A percentile compares a stretch with the other conserved stretches of the same genome.
Evolutionary conservation across 1,140 invertebrate species (phyloP).

Genomic region (Sinella curviseta): DNA sequence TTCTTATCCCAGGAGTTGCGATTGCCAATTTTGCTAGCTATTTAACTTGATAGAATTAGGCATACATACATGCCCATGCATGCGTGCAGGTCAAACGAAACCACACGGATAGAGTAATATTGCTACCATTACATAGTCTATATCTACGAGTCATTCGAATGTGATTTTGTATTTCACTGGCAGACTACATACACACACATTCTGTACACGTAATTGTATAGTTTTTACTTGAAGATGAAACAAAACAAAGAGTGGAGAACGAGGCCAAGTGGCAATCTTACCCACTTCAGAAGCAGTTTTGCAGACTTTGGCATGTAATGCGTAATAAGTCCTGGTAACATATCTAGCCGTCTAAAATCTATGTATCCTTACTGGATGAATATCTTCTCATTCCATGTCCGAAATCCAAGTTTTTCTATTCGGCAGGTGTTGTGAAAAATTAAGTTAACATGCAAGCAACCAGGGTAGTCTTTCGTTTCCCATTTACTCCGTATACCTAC

Average conservation of each 20-base stretch:
- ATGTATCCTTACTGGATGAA: too few species aligned
- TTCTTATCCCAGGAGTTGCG: not conserved
- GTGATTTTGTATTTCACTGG: too few species aligned
- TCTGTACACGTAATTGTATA: too few species aligned
- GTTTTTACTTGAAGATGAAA: too few species aligned
- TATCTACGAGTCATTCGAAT: too few species aligned
- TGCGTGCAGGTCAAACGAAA: not conserved
- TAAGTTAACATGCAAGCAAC: not conserved
- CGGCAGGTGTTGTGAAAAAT: conserved; percentile 19
- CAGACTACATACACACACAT: too few species aligned
- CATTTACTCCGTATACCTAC: not conserved
- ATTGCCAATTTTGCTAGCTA: conserved; percentile 19
- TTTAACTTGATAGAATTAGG: conserved; percentile 25
- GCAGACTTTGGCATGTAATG: too few species aligned
- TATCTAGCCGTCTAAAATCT: too few species aligned
- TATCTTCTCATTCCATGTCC: too few species aligned
- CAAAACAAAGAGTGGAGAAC: not conserved
- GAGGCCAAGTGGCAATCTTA: conserved; percentile 4
- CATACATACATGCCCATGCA: not conserved
- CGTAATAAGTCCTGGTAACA: too few species aligned
- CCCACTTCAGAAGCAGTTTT: not conserved
- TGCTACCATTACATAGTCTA: too few species aligned
- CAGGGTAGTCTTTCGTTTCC: not conserved
- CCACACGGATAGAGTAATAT: not conserved
- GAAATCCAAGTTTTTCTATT: conserved; percentile 8